phyloP scores from a whole-genome alignment of 2,888 invertebrate genomes.

The Gnatocerus cornutus region DNA sequence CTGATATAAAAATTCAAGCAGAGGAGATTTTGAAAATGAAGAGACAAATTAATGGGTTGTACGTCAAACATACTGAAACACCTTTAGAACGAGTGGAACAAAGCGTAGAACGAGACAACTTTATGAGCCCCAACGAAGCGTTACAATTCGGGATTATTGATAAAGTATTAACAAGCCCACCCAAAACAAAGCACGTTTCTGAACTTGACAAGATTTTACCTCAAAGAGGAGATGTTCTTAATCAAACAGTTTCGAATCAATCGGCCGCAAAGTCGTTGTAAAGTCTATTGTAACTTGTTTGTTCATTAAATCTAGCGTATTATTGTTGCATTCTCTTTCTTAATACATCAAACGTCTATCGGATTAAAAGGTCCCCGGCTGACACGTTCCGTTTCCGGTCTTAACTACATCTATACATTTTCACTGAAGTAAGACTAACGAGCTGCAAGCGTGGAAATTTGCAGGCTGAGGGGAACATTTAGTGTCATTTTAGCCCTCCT shows the following conservation, averaged over 20 bases:
- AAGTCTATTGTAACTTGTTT: conserved; percentile 3
- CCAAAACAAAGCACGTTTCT: conserved; percentile 45
- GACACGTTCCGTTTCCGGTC: conserved; percentile 59
- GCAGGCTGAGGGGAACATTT: conserved; percentile 47
- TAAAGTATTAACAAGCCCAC: conserved; percentile 76
- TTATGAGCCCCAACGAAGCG: conserved; percentile 93
- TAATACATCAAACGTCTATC: conserved; percentile 21
- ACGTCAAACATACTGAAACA: conserved; percentile 92
- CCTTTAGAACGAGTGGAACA: conserved; percentile 75
- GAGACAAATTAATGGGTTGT: conserved; percentile 87
- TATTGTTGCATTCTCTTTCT: conserved; percentile 19
- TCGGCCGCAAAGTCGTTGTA: not conserved
- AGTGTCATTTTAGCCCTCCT: conserved; percentile 49
- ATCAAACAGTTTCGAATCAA: conserved; percentile 22
- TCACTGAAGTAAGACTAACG: conserved; percentile 60
- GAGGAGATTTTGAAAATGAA: conserved; percentile 96
- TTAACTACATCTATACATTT: conserved; percentile 59
- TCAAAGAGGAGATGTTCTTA: conserved; percentile 18
- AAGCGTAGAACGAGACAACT: conserved; percentile 94
- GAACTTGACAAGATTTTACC: conserved; percentile 41
- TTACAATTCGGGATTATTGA: conserved; percentile 95
- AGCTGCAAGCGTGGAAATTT: conserved; percentile 55
- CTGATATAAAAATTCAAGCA: conserved; percentile 97
- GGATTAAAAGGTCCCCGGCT: conserved; percentile 49
- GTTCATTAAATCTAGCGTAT: conserved; percentile 1